Conservation (phyloP, 2,797 vertebrate genomes). For the Vireo griseus region DNA sequence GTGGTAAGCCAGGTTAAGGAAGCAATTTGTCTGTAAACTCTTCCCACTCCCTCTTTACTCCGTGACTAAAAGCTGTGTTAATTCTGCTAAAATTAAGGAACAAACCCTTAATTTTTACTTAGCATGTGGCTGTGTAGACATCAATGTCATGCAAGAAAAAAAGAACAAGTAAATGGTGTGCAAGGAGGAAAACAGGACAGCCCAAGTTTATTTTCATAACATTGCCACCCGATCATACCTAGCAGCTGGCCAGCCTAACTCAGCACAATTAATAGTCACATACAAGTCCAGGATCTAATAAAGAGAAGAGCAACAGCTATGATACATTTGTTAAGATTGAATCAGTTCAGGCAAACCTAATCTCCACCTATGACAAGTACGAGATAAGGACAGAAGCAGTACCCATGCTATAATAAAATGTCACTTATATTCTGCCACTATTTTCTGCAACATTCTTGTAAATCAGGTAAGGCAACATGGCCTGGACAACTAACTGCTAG, state of each 20-base stretch:
- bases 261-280: not conserved
- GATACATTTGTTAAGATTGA: not conserved
- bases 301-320: not conserved
- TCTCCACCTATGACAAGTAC: not conserved
- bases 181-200: not conserved
- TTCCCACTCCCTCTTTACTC: not conserved
- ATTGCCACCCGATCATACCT: rapidly evolving
- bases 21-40: not conserved
- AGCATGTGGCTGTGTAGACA: not conserved
- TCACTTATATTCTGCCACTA: not conserved
- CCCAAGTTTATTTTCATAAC: not conserved
- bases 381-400: not conserved
- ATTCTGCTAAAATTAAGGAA: not conserved
- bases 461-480: not conserved
- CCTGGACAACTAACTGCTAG: not conserved
- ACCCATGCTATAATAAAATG: rapidly evolving
- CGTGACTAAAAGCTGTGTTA: not conserved
- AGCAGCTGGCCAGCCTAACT: not conserved
- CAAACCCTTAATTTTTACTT: not conserved
- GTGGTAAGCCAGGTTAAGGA: not conserved
- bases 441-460: not conserved
- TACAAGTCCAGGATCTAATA: not conserved
- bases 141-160: not conserved
- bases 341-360: not conserved
- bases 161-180: not conserved